phyloP scores from a whole-genome alignment of 2,888 invertebrate genomes.

The Hypercompe scribonia region DNA sequence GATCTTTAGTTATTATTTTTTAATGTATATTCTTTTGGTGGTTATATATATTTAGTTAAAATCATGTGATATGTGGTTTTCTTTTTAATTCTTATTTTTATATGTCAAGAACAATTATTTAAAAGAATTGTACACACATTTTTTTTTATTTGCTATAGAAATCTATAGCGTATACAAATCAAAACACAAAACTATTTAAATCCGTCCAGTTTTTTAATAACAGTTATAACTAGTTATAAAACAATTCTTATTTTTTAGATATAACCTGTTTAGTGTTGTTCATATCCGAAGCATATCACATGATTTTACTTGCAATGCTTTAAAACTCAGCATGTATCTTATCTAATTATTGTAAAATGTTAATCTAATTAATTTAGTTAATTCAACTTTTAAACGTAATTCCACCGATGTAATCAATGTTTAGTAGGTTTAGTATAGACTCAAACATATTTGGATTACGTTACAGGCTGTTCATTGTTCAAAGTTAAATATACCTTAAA shows the following conservation, averaged over 20 bases:
- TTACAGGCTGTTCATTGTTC: background rate
- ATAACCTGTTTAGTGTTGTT: background rate
- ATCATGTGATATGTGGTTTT: conserved; percentile 1
- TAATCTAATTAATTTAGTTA: background rate
- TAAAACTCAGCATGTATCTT: background rate
- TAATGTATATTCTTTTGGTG: conserved; percentile 2
- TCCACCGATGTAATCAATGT: conserved; percentile 38
- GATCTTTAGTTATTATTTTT: background rate
- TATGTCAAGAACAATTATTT: background rate
- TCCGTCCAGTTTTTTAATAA: conserved; percentile 5
- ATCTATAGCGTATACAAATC: background rate
- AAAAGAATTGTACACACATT: background rate
- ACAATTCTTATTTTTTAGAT: background rate
- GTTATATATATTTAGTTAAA: background rate
- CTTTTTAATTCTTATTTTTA: background rate
- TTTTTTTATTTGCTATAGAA: background rate
- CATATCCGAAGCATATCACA: background rate
- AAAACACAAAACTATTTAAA: background rate
- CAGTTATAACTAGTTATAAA: background rate
- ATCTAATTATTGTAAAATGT: background rate
- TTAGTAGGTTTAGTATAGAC: conserved; percentile 21
- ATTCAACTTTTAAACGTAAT: conserved; percentile 1
- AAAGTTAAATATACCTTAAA: background rate
- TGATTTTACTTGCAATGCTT: background rate
- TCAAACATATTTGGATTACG: conserved; percentile 12